Conservation (phyloP, 1,140 invertebrate species). For the Drosophila pallidifrons region DNA sequence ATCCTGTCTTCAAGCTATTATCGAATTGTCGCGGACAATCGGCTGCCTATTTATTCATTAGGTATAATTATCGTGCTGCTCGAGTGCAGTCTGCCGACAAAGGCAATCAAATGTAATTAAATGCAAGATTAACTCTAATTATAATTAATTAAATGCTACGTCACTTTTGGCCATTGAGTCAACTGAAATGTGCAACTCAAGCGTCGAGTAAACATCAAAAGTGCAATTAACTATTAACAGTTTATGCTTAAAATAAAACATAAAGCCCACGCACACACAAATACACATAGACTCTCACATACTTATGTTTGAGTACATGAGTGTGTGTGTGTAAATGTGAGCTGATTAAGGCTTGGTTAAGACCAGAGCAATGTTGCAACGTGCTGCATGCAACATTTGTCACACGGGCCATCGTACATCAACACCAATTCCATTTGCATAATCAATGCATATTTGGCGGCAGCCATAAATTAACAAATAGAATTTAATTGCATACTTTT, state of each 20-base stretch:
- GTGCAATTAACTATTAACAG: conserved; percentile 75
- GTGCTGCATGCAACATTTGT: conserved; percentile 15
- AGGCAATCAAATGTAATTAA: conserved; percentile 80
- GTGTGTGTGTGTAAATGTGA: conserved; percentile 22
- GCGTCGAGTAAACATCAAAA: conserved; percentile 57
- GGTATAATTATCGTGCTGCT: conserved; percentile 52
- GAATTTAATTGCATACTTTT: conserved; percentile 82
- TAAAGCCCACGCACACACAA: background rate
- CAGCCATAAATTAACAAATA: conserved; percentile 80
- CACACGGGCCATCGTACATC: conserved; percentile 22
- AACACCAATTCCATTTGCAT: conserved; percentile 75
- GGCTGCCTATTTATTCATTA: conserved; percentile 69
- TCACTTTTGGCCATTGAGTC: conserved; percentile 42
- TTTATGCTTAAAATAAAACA: conserved; percentile 53
- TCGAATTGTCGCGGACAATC: conserved; percentile 38
- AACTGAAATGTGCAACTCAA: conserved; percentile 42
- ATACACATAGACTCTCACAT: background rate
- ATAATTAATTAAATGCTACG: conserved; percentile 75
- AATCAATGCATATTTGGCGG: conserved; percentile 80
- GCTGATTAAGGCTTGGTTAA: conserved; percentile 64
- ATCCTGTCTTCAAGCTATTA: conserved; percentile 18
- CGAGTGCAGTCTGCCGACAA: conserved; percentile 33
- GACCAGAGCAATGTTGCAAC: conserved; percentile 10
- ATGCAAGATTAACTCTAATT: conserved; percentile 79
- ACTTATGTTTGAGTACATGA: conserved; percentile 8